Base-by-base conservation (phyloP, 1,140 invertebrate genomes). In the Tyrophagus putrescentiae region DNA sequence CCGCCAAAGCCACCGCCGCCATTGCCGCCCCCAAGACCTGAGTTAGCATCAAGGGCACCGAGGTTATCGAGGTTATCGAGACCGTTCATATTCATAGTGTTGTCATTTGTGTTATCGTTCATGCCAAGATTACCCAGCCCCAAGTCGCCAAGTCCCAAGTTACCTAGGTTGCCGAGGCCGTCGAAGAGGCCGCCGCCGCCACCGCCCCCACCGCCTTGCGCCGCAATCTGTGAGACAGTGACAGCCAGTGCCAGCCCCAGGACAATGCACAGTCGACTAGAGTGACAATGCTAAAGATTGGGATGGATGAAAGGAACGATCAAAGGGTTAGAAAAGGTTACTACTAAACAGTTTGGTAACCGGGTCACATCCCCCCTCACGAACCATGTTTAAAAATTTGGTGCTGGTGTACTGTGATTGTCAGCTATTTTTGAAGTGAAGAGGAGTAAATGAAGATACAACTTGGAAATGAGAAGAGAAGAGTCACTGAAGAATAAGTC, bases 101-200 rank as follows among this genome's bases (percentile, higher is more conserved):
- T 27, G 39, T 54, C 52, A 25, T 16, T 18, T 54, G 25, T 18
- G n/a, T 34, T 7, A 44, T 29, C 57, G 7, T 45, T 32, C 11
- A 59, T 41, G 18, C 41, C 57, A 5, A 59, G 39, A 59, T 59
- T 59, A 44, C 57, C 57, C 7, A 59, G 23, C n/a, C 39, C 57
- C 27, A 59, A 59, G 50, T 59, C 29, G 39, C 57, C 57, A 29
- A 59, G 57, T n/a, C 39, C 39, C 1, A 59, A 50, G n/a, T 45
- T 45, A 29, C 57, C 41, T 59, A 59, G 39, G 32, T 39, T 57
- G n/a, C 41, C 57, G 29, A 42, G 21, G 9, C 27, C 31, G 21
- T 31, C 56, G n/a, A 58, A 16, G 23, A 16, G 18, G 16, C 48
- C 56, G 4, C 18, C 18, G 29, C 9, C 18, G 33, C 56, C 34